Base-by-base conservation (phyloP, 2,113 vertebrate genomes). In the Microcebus jonahi region DNA sequence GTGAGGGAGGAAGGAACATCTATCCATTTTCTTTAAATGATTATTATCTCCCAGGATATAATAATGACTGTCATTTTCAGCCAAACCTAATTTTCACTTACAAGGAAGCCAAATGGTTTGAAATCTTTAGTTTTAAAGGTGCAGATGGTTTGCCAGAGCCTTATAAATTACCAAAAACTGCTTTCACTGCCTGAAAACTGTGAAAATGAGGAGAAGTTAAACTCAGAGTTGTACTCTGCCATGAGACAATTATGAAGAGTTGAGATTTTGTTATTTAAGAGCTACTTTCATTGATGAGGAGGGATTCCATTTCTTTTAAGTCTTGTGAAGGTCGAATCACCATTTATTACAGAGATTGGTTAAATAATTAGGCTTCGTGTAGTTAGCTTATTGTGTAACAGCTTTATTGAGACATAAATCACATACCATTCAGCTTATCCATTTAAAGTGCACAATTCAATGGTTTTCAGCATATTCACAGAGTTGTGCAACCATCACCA, bases 81-180 rank as follows among this genome's bases (percentile, higher is more conserved):
- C 11, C 27, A 79, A 70, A 63, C 1, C 14, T 77, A 42, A 83
- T 73, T 90, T 82, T 89, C 82, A 79, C 34, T 75, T 90, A 31
- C 5, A 80, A 93, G 31, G 8, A 73, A 31, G 71, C 20, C 29
- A 61, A 94, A 29, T 8, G 13, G 8, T 63, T 95, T 17, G 39
- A 91, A 90, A 68, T 79, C 39, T 91, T 80, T 39, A 15, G 9
- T 92, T 90, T 96, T 36, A 61, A 73, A 92, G 65, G 3, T 29
- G 59, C 5, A 55, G 27, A 4, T 77, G 27, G 6, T 59, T 91
- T 88, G 63, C 6, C 42, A 73, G 27, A 63, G 18, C 50, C 71
- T 75, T 77, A 2, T 48, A 84, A 65, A 57, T 92, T 70, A 70
- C 42, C n/a, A 55, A 57, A 94, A 92, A 73, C 25, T 75, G 25